Evolutionary conservation across 2,888 invertebrate genomes (phyloP).

Genomic region (Ennomos quercinarius): DNA sequence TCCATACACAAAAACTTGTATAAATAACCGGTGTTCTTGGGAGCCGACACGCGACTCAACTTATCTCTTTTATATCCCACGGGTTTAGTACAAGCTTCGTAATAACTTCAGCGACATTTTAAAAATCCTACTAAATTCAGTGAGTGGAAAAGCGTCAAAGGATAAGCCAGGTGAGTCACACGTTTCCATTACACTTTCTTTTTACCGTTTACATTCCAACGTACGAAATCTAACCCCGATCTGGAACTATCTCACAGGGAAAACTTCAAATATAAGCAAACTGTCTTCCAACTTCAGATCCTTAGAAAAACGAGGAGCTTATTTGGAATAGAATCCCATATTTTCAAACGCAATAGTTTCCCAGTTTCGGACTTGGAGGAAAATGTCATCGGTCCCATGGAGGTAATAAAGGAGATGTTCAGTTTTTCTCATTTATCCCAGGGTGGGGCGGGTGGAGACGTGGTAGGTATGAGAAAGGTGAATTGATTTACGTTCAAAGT

Average conservation of each 20-base stretch:
- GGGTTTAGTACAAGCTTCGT: conserved; percentile 26
- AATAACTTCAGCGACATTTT: conserved; percentile 30
- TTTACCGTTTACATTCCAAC: conserved; percentile 21
- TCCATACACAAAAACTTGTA: conserved; percentile 48
- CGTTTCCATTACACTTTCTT: conserved; percentile 24
- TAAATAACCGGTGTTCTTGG: conserved; percentile 46
- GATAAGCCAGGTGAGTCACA: conserved; percentile 24
- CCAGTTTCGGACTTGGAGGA: conserved; percentile 27
- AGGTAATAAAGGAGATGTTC: conserved; percentile 45
- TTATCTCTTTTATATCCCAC: conserved; percentile 30
- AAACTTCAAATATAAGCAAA: conserved; percentile 26
- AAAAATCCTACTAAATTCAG: conserved; percentile 25
- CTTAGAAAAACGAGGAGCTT: conserved; percentile 15
- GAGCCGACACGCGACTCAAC: conserved; percentile 21
- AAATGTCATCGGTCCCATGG: conserved; percentile 42
- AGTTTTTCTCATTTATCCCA: conserved; percentile 43
- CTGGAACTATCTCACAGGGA: conserved; percentile 16
- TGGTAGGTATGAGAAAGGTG: conserved; percentile 40
- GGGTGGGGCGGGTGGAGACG: conserved; percentile 26
- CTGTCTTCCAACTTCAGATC: conserved; percentile 19
- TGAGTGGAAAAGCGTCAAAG: conserved; percentile 19
- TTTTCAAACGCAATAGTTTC: conserved; percentile 34
- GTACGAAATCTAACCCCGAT: conserved; percentile 19
- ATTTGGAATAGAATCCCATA: conserved; percentile 26
- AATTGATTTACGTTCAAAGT: conserved; percentile 62